phyloP scores from a whole-genome alignment of 1,140 invertebrate genomes.

The Drosophila santomea region DNA sequence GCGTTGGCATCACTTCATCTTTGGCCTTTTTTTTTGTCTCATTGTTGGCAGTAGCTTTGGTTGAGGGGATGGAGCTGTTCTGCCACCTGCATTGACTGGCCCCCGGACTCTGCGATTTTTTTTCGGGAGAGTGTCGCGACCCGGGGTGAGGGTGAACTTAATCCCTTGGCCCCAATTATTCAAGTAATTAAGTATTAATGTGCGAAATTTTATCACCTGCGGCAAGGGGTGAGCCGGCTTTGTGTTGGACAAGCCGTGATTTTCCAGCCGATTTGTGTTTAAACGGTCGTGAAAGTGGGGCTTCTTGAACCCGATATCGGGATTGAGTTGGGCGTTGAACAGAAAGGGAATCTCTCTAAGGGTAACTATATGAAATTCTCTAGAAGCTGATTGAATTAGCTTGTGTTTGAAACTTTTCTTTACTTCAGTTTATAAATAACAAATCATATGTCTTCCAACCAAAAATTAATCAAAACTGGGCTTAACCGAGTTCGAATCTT shows the following conservation, averaged over 20 bases:
- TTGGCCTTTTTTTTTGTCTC: conserved; percentile 4
- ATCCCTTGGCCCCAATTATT: conserved; percentile 80
- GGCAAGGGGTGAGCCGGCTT: conserved; percentile 35
- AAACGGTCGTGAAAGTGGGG: conserved; percentile 63
- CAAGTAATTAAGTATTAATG: conserved; percentile 83
- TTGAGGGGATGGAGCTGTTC: conserved; percentile 3
- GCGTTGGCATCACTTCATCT: conserved; percentile 78
- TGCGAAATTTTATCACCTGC: conserved; percentile 81
- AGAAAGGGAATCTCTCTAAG: background rate
- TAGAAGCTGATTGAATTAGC: background rate
- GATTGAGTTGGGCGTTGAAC: background rate
- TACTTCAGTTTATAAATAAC: background rate
- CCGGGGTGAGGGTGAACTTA: conserved; percentile 69
- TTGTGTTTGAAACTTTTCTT: background rate
- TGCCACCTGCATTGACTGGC: conserved; percentile 62
- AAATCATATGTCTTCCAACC: too few species aligned
- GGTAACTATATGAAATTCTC: too few species aligned
- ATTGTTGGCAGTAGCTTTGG: conserved; percentile 18
- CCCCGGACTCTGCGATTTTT: conserved; percentile 11
- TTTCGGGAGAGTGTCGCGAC: conserved; percentile 18
- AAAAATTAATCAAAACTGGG: background rate
- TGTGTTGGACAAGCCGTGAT: conserved; percentile 57
- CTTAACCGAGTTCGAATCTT: background rate
- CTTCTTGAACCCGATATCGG: conserved; percentile 40
- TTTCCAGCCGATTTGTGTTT: conserved; percentile 76